These are phyloP conservation scores for Aphidoletes aphidimyza DNA, from an alignment of 2,888 invertebrate genomes.

Conservation along the genomic window DNA sequence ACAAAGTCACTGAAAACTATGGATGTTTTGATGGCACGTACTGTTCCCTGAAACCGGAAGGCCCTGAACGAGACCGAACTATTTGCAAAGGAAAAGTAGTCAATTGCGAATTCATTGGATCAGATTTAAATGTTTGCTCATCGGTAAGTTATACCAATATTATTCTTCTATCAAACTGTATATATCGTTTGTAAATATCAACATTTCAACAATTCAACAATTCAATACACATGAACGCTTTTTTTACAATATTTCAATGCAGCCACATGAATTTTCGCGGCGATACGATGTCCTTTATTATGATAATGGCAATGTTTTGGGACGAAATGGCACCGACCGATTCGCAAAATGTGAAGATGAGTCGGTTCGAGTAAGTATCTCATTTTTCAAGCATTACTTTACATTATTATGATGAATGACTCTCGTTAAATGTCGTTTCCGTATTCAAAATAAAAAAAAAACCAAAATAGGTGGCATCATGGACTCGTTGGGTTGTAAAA, in stretches of 20 bases:
- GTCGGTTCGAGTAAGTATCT: neutral
- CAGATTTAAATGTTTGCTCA: slow-evolving; percentile 82
- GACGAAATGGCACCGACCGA: neutral
- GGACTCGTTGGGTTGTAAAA: slow-evolving; percentile 64
- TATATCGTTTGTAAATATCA: too few species aligned
- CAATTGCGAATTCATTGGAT: slow-evolving; percentile 78
- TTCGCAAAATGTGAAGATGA: neutral
- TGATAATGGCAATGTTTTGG: slow-evolving; percentile 40
- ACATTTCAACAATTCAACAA: slow-evolving; percentile 69
- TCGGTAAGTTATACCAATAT: slow-evolving; percentile 75
- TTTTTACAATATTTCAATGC: slow-evolving; percentile 74
- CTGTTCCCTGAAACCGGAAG: slow-evolving; percentile 65
- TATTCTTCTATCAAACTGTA: slow-evolving; percentile 64
- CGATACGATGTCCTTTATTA: slow-evolving; percentile 12
- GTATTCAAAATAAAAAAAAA: too few species aligned
- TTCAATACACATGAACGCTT: slow-evolving; percentile 67
- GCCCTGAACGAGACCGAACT: slow-evolving; percentile 69
- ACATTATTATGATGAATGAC: neutral
- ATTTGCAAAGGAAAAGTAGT: slow-evolving; percentile 78
- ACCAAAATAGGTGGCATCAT: slow-evolving; percentile 35
- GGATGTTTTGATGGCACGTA: slow-evolving; percentile 75
- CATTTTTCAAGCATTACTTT: neutral
- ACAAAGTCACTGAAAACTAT: slow-evolving; percentile 71
- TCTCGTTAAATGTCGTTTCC: too few species aligned
- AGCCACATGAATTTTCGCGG: neutral